Conservation (phyloP, 2,888 invertebrate genomes). For the Marronus borbonicus region DNA sequence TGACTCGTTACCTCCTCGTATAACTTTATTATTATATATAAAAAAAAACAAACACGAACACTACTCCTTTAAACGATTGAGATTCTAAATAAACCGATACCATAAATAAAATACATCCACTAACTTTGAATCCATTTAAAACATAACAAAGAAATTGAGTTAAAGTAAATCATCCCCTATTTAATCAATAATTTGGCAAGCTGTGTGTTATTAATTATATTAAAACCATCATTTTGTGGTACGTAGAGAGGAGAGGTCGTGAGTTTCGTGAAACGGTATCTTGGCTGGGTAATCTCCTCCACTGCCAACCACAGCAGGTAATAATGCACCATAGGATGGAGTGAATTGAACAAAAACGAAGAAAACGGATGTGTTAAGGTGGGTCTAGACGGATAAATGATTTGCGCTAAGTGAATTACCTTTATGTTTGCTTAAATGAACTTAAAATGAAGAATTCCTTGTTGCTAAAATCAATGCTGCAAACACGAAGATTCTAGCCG, state of each 20-base stretch:
- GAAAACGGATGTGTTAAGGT: no score
- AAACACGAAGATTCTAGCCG: no score
- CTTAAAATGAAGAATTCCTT: no score
- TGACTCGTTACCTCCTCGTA: slow-evolving; percentile 71
- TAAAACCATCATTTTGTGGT: slow-evolving; percentile 67
- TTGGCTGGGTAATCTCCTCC: slow-evolving; percentile 55
- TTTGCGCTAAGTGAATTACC: no score
- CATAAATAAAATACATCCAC: slow-evolving; percentile 30
- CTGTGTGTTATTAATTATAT: slow-evolving; percentile 61
- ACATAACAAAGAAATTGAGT: slow-evolving; percentile 3
- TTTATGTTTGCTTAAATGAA: no score
- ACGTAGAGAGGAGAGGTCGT: slow-evolving; percentile 68
- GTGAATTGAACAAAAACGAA: slow-evolving; percentile 1
- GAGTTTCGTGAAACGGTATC: slow-evolving; percentile 59
- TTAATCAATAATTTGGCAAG: slow-evolving; percentile 54
- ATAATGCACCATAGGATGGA: slow-evolving; percentile 60
- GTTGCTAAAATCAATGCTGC: no score
- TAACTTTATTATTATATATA: slow-evolving; percentile 41
- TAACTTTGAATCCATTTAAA: slow-evolving; percentile 40
- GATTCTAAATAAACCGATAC: slow-evolving; percentile 45
- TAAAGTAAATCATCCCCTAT: slow-evolving; percentile 11
- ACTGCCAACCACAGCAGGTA: slow-evolving; percentile 67
- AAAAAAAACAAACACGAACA: slow-evolving; percentile 49
- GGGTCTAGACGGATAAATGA: no score
- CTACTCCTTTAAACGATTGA: slow-evolving; percentile 43